Base-by-base conservation (phyloP, 2,113 vertebrate species). In the Callocephalon fimbriatum region DNA sequence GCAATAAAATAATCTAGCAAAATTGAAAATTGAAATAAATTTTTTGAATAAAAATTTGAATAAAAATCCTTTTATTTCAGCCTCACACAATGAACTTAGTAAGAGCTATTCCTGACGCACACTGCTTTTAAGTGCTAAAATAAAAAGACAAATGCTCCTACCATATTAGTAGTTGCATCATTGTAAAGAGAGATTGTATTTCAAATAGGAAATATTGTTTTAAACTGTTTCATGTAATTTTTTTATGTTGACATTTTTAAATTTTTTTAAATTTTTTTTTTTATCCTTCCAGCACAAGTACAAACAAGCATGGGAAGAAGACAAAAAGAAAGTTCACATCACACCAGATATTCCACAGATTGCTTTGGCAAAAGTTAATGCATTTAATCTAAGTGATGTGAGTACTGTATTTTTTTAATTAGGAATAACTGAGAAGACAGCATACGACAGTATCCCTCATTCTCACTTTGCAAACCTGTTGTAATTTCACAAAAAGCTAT, bases 311-410 rank as follows among this genome's bases (percentile, higher is more conserved):
- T 99, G 99, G 99, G 98, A 99, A 23, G 98, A 99, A 54, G 99
- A 99, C 86, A 99, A 99, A 90, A 98, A 98, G 61, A 99, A 98
- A 61, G 50, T 99, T 79, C 99, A 99, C 68, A 94, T 99, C 73
- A 99, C 98, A 97, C 98, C 99, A 65, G 99, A 99, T 95, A 98
- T 98, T 95, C 99, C 99, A 26, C 98, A 99, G 87, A 98, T 99
- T 86, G 54, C 98, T 77, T 80, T 99, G 97, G 99, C 99, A 65
- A 99, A 99, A 97, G 98, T 94, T 53, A 99, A 99, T 97, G 98
- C 99, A 23, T 78, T 99, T 65, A 99, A 98, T 89, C 96, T 99
- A 96, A 99, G 99, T 90, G 98, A 99, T 93, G 99, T 99, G 97
- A 98, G 98, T 97, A 87, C 32, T 80, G 12, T n/a, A 1, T 27